A percentile compares a stretch with the other conserved stretches of the same genome.
Conservation (phyloP, 2,797 vertebrate species). For the Gouania willdenowi region DNA sequence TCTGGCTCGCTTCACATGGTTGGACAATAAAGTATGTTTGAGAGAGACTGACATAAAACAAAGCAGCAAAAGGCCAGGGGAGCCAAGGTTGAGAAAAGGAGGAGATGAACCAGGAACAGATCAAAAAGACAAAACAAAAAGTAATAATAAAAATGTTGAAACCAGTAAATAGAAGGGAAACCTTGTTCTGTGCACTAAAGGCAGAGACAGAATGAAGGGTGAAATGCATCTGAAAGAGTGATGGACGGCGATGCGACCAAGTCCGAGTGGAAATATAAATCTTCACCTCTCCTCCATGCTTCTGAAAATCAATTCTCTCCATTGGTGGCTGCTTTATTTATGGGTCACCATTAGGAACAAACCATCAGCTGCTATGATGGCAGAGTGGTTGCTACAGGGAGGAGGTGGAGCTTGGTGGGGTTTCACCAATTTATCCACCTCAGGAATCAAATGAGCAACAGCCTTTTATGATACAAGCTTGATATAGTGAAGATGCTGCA, state of each 20-base stretch:
- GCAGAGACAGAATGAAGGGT: slow-evolving; percentile 35
- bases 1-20: slow-evolving; percentile 9
- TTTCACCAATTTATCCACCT: slow-evolving; percentile 21
- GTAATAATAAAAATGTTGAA: slow-evolving; percentile 25
- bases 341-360: slow-evolving; percentile 55
- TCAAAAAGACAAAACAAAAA: slow-evolving; percentile 24
- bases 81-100: slow-evolving; percentile 21
- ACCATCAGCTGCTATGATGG: slow-evolving; percentile 50
- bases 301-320: slow-evolving; percentile 67
- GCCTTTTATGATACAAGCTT: not conserved
- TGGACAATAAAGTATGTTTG: slow-evolving; percentile 1
- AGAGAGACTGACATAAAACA: not conserved
- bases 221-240: slow-evolving; percentile 51
- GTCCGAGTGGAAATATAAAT: slow-evolving; percentile 57
- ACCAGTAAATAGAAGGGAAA: slow-evolving; percentile 3
- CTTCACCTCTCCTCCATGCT: slow-evolving; percentile 45
- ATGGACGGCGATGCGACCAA: slow-evolving; percentile 46
- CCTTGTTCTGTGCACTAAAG: slow-evolving; percentile 15
- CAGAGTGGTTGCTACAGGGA: slow-evolving; percentile 23
- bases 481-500: not conserved
- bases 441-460: slow-evolving; percentile 8
- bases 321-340: slow-evolving; percentile 65
- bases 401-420: slow-evolving; percentile 16
- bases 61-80: slow-evolving; percentile 25
- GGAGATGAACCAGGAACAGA: slow-evolving; percentile 19